Evolutionary conservation across 2,888 invertebrate species (phyloP), one percentile per base, ranked within the genome.

Genomic region (Subacronicta megacephala): DNA sequence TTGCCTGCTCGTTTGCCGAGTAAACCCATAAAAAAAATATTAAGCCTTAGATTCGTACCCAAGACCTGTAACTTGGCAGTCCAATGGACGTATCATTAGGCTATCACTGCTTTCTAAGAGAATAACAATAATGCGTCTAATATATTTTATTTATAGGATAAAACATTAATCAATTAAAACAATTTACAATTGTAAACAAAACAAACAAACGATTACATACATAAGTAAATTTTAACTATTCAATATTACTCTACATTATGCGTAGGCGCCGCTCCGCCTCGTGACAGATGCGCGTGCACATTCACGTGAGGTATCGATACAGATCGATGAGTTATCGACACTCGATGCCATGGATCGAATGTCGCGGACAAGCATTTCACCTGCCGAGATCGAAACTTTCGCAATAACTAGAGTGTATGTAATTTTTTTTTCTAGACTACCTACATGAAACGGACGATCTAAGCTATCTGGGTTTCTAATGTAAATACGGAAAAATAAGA

Each of bases 261-360:
- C 50, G 65, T 65, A 57, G 35, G 29, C 20, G 65, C 23, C 15
- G 61, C 31, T 1, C n/a, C 31, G 31, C 75, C 56, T 23, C 53
- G 71, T 71, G 64, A 51, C 31, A 29, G 15, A 15, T 33, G 29
- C 65, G 60, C 70, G 56, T 69, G 73, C 10, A 3, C 23, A n/a
- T 26, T 63, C 74, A 66, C 70, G 70, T 74, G 70, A 41, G 13
- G 7, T 35, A 40, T 46, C 50, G 38, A 62, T 66, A 46, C 17
- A 58, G 60, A 64, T 62, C 45, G 42, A 58, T 44, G 18, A 45
- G 31, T 36, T 49, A 72, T 67, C 57, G 57, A 57, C 13, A 61
- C 37, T 61, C 51, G 31, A 49, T 49, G 23, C 50, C 18, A 5
- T 5, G 33, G 40, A 65, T 72, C 66, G 53, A 60, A 72, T 72